phyloP scores from a whole-genome alignment of 2,888 invertebrate genomes.

The Theodoxus fluviatilis region DNA sequence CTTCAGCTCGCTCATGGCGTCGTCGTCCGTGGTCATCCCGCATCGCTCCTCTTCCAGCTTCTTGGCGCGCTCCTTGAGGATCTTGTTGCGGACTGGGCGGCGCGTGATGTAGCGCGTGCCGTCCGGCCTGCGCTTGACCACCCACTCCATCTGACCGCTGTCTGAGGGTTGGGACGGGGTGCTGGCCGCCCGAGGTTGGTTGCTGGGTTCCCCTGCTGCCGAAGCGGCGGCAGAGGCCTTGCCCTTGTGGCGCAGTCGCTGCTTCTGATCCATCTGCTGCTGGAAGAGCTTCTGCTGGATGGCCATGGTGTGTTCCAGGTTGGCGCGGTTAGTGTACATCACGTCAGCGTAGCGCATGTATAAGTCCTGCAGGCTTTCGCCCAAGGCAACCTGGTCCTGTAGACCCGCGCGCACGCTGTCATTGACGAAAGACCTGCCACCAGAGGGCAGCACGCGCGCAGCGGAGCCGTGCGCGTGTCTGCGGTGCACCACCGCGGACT shows the following conservation, averaged over 20 bases:
- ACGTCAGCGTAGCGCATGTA: slow-evolving; percentile 69
- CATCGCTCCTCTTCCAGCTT: slow-evolving; percentile 75
- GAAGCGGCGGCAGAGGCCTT: slow-evolving; percentile 24
- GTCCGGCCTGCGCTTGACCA: slow-evolving; percentile 79
- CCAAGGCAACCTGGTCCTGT: slow-evolving; percentile 35
- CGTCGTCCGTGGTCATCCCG: slow-evolving; percentile 78
- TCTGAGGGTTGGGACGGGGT: slow-evolving; percentile 41
- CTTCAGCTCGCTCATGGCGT: slow-evolving; percentile 80
- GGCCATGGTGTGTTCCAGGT: slow-evolving; percentile 75
- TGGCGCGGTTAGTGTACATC: slow-evolving; percentile 77
- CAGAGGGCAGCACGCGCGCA: too few species aligned
- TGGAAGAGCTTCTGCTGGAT: slow-evolving; percentile 72
- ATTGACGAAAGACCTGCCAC: too few species aligned
- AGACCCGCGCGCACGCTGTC: slow-evolving; percentile 28
- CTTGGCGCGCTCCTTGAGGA: slow-evolving; percentile 75
- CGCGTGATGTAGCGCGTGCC: slow-evolving; percentile 80
- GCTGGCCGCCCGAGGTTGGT: slow-evolving; percentile 30
- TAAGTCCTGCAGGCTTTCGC: slow-evolving; percentile 58
- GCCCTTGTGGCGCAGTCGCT: slow-evolving; percentile 29
- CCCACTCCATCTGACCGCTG: slow-evolving; percentile 71
- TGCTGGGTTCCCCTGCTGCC: slow-evolving; percentile 13
- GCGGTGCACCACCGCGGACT: too few species aligned
- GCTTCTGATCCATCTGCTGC: slow-evolving; percentile 58
- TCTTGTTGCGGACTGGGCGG: slow-evolving; percentile 74
- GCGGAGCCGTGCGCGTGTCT: too few species aligned